Evolutionary conservation across 2,797 vertebrate genomes (phyloP).

Genomic region (Tamandua tetradactyla): DNA sequence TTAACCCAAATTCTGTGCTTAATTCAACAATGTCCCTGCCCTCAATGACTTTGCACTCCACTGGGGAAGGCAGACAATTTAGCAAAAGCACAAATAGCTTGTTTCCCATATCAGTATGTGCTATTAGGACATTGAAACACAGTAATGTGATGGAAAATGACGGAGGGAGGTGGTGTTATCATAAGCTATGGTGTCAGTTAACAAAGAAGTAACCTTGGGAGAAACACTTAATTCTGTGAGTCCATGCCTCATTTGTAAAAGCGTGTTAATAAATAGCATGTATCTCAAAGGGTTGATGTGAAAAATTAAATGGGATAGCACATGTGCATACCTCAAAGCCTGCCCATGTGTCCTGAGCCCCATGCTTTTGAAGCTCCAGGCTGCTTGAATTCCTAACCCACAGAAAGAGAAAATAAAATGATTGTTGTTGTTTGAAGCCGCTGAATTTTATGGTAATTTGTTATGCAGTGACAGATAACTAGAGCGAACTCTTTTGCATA

Average conservation of each 20-base stretch:
- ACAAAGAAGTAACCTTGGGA: background rate
- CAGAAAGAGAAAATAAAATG: background rate
- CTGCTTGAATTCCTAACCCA: background rate
- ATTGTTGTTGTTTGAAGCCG: background rate
- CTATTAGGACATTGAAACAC: background rate
- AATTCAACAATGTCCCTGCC: background rate
- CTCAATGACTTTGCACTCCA: background rate
- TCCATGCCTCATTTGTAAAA: background rate
- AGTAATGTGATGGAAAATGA: background rate
- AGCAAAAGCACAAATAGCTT: background rate
- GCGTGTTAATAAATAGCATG: background rate
- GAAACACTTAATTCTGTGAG: background rate
- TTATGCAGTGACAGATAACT: background rate
- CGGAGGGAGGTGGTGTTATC: background rate
- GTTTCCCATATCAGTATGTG: background rate
- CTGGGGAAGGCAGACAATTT: background rate
- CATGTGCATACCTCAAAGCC: too few species aligned
- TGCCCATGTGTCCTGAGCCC: background rate
- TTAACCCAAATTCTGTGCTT: background rate
- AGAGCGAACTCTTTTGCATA: background rate
- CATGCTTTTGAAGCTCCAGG: fast-evolving
- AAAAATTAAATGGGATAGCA: background rate
- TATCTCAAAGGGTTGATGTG: background rate
- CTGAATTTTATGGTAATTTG: background rate
- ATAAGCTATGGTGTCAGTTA: background rate